phyloP scores from a whole-genome alignment of 2,113 vertebrate genomes.

The Platichthys stellatus region DNA sequence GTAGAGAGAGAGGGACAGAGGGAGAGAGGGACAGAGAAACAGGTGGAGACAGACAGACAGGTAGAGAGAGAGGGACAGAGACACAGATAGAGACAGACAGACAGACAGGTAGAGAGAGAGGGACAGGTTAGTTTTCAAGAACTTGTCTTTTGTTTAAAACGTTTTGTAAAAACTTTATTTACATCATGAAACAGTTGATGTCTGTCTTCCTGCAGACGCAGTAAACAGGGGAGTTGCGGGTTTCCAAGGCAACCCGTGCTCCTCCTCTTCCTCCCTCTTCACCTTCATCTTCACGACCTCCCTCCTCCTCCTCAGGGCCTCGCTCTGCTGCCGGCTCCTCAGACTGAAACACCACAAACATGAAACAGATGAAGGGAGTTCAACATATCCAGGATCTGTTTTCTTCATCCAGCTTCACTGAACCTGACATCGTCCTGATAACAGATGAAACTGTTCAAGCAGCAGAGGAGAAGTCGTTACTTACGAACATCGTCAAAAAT shows the following conservation, averaged over 20 bases:
- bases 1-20: no score
- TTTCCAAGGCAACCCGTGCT: conserved; percentile 58
- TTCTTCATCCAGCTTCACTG: no score
- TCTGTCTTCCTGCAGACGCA: conserved; percentile 90
- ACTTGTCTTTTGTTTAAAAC: background rate
- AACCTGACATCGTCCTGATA: no score
- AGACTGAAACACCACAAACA: conserved; percentile 40
- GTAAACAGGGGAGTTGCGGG: conserved; percentile 84
- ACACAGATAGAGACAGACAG: background rate
- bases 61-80: no score
- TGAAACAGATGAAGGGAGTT: background rate
- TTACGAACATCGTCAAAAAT: no score
- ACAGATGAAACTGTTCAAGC: no score
- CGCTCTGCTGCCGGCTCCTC: conserved; percentile 33
- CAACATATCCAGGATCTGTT: background rate
- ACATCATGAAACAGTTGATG: conserved; percentile 97
- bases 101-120: background rate
- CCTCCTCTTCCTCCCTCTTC: conserved; percentile 43
- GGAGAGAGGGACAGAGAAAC: no score
- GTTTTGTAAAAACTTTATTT: background rate
- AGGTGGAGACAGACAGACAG: background rate
- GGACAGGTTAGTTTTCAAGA: conserved; percentile 7
- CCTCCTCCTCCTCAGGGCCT: conserved; percentile 12
- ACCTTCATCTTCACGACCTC: conserved; percentile 56
- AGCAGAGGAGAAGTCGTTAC: no score